Conservation (phyloP, 1,140 invertebrate genomes). For the Leptinotarsa undecemlineata region DNA sequence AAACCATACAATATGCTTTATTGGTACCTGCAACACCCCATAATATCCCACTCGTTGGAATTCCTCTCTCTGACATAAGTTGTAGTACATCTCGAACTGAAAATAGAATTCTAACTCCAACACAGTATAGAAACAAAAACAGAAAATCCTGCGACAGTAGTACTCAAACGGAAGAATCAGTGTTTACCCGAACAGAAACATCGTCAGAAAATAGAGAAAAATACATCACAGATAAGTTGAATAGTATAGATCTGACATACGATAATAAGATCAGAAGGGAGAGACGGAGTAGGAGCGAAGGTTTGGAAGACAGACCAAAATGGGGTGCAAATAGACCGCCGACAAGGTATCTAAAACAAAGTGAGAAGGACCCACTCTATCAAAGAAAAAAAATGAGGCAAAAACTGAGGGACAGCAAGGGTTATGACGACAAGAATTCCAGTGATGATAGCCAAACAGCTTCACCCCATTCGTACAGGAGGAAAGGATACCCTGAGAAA, state of each 20-base stretch:
- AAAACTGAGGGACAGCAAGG: slow-evolving; percentile 57
- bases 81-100: slow-evolving; percentile 48
- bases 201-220: slow-evolving; percentile 40
- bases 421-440: slow-evolving; percentile 56
- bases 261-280: slow-evolving; percentile 57
- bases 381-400: slow-evolving; percentile 66
- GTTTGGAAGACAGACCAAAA: slow-evolving; percentile 65
- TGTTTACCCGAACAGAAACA: slow-evolving; percentile 19
- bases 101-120: slow-evolving; percentile 65
- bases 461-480: slow-evolving; percentile 55
- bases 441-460: slow-evolving; percentile 64
- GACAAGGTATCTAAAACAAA: slow-evolving; percentile 75
- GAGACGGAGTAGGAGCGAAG: slow-evolving; percentile 58
- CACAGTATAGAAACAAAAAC: slow-evolving; percentile 60
- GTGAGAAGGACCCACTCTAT: slow-evolving; percentile 76
- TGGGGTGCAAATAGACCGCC: slow-evolving; percentile 71
- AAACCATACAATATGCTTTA: slow-evolving; percentile 60
- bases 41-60: slow-evolving; percentile 38
- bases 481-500: slow-evolving; percentile 46
- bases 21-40: slow-evolving; percentile 58
- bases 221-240: slow-evolving; percentile 49
- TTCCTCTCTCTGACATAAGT: slow-evolving; percentile 33
- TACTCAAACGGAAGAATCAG: slow-evolving; percentile 68
- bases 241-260: slow-evolving; percentile 47
- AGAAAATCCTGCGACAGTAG: slow-evolving; percentile 63